phyloP scores from a whole-genome alignment of 2,113 vertebrate species.

The Peromyscus californicus region DNA sequence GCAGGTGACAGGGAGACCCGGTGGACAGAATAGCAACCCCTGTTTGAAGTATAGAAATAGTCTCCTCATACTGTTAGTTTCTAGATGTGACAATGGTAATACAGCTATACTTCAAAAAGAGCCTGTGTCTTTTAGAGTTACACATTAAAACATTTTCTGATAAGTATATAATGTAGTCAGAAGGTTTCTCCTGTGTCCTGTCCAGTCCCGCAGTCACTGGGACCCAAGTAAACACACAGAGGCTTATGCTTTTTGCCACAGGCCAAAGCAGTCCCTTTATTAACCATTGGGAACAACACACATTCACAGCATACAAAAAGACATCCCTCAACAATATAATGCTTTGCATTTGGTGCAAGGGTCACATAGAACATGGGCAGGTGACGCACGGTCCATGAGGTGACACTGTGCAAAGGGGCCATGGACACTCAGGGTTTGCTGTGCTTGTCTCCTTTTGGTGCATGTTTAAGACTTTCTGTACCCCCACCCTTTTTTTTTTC shows the following conservation, averaged over 20 bases:
- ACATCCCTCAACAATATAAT: too few species aligned
- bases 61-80: not conserved
- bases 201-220: too few species aligned
- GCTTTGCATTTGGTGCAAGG: not conserved
- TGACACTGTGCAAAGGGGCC: not conserved
- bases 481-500: not conserved
- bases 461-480: not conserved
- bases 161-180: not conserved
- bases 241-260: too few species aligned
- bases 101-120: not conserved
- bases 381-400: not conserved
- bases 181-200: too few species aligned
- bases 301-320: too few species aligned
- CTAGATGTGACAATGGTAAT: not conserved
- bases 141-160: conserved; percentile 20
- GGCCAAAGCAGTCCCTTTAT: too few species aligned
- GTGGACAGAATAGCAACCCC: not conserved
- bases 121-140: not conserved
- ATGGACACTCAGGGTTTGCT: not conserved
- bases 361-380: not conserved
- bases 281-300: too few species aligned
- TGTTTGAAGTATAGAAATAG: not conserved
- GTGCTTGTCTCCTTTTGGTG: not conserved
- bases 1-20: not conserved
- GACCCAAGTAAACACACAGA: too few species aligned